Percentiles rank a stretch among this genome's conserved stretches.
Evolutionary conservation across 2,888 invertebrate species (phyloP).

Genomic region (Metellina segmentata): DNA sequence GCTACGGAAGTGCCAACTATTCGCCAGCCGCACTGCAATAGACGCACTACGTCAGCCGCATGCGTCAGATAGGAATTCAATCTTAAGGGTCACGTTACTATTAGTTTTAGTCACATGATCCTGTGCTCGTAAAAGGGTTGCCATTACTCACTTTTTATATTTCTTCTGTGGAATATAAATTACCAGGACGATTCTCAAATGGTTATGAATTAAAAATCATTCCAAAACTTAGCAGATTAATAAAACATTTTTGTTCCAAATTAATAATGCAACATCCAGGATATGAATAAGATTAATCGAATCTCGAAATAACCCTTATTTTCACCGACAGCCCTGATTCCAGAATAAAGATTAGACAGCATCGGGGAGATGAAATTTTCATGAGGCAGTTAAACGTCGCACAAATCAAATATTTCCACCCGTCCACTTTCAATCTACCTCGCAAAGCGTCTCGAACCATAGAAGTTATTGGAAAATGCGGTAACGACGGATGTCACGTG

Average conservation of each 20-base stretch:
- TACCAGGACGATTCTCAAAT: too few relatives aligned
- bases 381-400: neutral
- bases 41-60: too few relatives aligned
- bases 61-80: too few relatives aligned
- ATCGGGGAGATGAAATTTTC: neutral
- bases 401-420: neutral
- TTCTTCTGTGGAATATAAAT: too few relatives aligned
- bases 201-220: too few relatives aligned
- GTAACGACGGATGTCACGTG: conserved; percentile 28
- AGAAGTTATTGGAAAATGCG: conserved; percentile 23
- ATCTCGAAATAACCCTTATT: neutral
- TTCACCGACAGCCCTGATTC: neutral
- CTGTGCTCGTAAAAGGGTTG: too few relatives aligned
- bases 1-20: too few relatives aligned
- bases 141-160: too few relatives aligned
- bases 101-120: too few relatives aligned
- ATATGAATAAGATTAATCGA: neutral
- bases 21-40: too few relatives aligned
- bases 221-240: neutral
- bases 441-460: neutral
- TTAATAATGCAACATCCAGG: neutral
- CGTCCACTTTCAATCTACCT: neutral
- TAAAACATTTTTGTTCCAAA: neutral
- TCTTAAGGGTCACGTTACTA: too few relatives aligned
- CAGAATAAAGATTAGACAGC: neutral